Base-by-base conservation (phyloP, 2,113 vertebrate species). In the Argyrosomus japonicus region DNA sequence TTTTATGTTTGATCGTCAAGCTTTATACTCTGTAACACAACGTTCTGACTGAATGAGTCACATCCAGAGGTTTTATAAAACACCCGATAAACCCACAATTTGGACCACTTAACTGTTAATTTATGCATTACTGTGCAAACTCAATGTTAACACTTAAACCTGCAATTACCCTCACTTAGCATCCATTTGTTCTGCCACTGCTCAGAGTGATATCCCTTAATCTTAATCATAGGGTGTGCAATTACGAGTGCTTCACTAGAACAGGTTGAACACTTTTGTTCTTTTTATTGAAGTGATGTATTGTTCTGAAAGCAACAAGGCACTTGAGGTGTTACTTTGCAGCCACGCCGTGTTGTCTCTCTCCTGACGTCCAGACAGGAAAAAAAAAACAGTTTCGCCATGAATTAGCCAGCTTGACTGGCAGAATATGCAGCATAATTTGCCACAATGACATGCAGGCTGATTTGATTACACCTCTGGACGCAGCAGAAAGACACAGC, bases 11-110 rank as follows among this genome's bases (percentile, higher is more conserved):
- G 0, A 14, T 18, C 6, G 14, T 17, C 12, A 63, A 57, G 36
- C 51, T 79, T 70, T 67, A 63, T 43, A 5, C 9, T 23, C 60
- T 63, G 76, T 69, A 21, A 25, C 51, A 68, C 23, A 5, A 6
- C 7, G 60, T 6, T 65, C 29, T 61, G 61, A 12, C 18, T 47
- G 40, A 73, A 18, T 19, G 43, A 36, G 27, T 56, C 23, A n/a
- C 70, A 75, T 65, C 72, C 45, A n/a, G 36, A 67, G 14, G 17
- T 12, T 4, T 57, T 64, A 29, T 75, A 64, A 76, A 88, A 62
- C 36, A 56, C 21, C 13, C 2, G 0, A 72, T 63, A 45, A 81
- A 73, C 62, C 60, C 29, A 48, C 51, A 32, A 27, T 68, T 68
- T 40, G 11, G 1, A 61, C 75, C 29, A 32, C 23, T 69, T 63